A percentile compares a stretch with the other conserved stretches of the same genome.
Conservation (phyloP, 2,888 invertebrate species). For the Drosophila anomalata region DNA sequence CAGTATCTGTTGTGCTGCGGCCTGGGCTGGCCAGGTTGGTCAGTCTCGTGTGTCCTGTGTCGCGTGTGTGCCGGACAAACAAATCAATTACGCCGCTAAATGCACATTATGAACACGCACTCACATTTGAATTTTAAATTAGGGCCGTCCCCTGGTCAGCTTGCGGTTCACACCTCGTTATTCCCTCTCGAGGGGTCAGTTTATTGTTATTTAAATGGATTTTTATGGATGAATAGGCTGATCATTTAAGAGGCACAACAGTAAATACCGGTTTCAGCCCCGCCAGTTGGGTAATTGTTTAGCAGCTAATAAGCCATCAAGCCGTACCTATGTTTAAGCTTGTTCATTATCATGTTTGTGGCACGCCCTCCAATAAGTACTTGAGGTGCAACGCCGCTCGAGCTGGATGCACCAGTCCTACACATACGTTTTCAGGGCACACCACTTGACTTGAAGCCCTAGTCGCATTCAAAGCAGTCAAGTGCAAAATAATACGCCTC, state of each 20-base stretch:
- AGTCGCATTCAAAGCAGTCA: conserved; percentile 55
- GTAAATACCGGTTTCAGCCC: conserved; percentile 4
- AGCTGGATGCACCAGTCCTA: conserved; percentile 31
- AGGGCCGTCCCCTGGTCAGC: conserved; percentile 48
- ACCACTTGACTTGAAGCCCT: conserved; percentile 64
- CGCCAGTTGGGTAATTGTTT: conserved; percentile 8
- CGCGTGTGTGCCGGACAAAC: conserved; percentile 71
- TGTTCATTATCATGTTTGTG: conserved; percentile 15
- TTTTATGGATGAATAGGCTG: conserved; percentile 49
- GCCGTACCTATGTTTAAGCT: neutral
- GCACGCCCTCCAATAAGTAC: conserved; percentile 26
- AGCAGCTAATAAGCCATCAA: conserved; percentile 19
- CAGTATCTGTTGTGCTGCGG: conserved; percentile 18
- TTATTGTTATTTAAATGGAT: conserved; percentile 61
- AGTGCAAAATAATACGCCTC: conserved; percentile 64
- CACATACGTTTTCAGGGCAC: conserved; percentile 30
- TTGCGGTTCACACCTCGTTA: conserved; percentile 59
- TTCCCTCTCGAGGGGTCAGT: conserved; percentile 59
- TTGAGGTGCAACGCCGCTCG: conserved; percentile 27
- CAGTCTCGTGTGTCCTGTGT: conserved; percentile 61
- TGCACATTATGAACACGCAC: conserved; percentile 60
- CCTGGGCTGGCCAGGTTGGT: conserved; percentile 28
- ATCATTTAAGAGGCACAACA: conserved; percentile 11
- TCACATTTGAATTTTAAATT: conserved; percentile 76
- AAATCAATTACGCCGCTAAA: conserved; percentile 77